phyloP scores from a whole-genome alignment of 2,797 vertebrate species.

The Mormyrops attenuatus region DNA sequence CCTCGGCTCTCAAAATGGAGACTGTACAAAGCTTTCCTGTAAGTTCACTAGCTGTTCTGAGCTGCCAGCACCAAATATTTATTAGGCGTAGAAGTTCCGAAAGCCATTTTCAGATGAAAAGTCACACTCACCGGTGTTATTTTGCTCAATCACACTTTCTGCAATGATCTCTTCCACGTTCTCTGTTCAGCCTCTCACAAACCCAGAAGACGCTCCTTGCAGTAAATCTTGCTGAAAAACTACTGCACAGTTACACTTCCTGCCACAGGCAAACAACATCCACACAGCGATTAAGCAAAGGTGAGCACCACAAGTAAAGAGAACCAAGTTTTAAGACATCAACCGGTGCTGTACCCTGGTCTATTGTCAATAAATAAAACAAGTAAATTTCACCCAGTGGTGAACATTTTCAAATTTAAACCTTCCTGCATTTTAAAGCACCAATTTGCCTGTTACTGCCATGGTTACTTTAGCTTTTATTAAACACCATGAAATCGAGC shows the following conservation, averaged over 20 bases:
- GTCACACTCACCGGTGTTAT: background rate
- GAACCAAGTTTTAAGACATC: background rate
- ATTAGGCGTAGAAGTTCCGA: background rate
- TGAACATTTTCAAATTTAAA: background rate
- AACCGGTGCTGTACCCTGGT: background rate
- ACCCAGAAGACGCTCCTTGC: slow-evolving; percentile 6
- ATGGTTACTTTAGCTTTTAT: background rate
- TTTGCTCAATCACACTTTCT: background rate
- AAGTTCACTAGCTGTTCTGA: background rate
- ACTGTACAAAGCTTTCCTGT: background rate
- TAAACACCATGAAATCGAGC: background rate
- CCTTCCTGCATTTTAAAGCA: background rate
- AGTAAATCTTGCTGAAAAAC: slow-evolving; percentile 4
- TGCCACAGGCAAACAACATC: slow-evolving; percentile 10
- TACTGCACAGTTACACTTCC: slow-evolving; percentile 12
- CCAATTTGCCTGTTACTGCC: background rate
- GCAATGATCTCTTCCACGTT: background rate
- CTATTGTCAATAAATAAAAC: background rate
- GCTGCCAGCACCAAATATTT: background rate
- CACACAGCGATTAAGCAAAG: slow-evolving; percentile 7
- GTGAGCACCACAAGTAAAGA: background rate
- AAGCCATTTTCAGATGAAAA: background rate
- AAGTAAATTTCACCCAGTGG: background rate
- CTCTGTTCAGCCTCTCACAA: background rate
- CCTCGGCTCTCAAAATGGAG: background rate